Conservation (phyloP, 2,888 invertebrate species). For the Drosophila infuscata region DNA sequence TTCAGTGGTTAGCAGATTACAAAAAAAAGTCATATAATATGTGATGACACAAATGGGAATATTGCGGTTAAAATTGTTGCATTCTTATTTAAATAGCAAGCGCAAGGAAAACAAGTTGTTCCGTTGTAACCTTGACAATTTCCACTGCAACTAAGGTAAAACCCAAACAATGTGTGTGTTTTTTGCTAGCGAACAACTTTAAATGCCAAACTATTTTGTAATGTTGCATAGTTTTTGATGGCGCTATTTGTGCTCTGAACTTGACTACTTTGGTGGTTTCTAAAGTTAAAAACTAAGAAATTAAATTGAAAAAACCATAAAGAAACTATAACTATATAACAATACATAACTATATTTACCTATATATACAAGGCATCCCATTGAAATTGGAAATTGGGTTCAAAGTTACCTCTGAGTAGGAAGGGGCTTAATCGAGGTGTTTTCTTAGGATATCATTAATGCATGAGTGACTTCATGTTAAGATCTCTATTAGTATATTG, state of each 20-base stretch:
- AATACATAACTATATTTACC: no score
- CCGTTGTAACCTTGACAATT: slow-evolving; percentile 1
- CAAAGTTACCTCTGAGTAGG: neutral
- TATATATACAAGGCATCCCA: no score
- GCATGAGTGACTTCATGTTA: neutral
- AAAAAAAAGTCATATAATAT: slow-evolving; percentile 27
- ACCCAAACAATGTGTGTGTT: neutral
- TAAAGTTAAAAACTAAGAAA: neutral
- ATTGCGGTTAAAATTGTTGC: slow-evolving; percentile 28
- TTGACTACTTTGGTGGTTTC: neutral
- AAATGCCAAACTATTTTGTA: neutral
- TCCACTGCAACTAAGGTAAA: neutral
- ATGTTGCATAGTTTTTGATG: neutral
- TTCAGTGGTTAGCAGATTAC: slow-evolving; percentile 27
- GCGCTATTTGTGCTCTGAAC: neutral
- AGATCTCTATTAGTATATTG: neutral
- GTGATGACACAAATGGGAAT: slow-evolving; percentile 25
- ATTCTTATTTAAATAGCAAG: slow-evolving; percentile 14
- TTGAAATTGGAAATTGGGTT: neutral
- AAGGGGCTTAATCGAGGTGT: neutral
- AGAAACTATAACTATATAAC: no score
- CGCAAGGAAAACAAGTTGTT: neutral
- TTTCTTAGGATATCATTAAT: neutral
- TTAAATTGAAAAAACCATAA: no score
- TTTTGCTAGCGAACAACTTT: neutral